phyloP scores from a whole-genome alignment of 2,888 invertebrate genomes.

The Bugula neritina region DNA sequence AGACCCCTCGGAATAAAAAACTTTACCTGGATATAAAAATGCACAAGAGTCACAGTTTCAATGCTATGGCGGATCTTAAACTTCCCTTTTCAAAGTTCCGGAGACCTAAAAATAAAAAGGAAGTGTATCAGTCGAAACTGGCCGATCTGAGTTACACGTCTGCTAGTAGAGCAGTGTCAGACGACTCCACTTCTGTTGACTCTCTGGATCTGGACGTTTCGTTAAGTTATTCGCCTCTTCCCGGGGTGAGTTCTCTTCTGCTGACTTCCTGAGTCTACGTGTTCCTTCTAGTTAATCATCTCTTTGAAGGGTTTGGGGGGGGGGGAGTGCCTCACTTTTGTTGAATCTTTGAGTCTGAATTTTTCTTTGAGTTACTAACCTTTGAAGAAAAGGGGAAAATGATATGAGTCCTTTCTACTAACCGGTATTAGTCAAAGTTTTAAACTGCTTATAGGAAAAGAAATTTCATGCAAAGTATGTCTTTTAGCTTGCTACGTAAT shows the following conservation, averaged over 20 bases:
- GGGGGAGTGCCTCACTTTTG: too few relatives aligned
- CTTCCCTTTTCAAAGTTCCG: not conserved
- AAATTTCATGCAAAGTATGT: too few relatives aligned
- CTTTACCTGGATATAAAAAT: not conserved
- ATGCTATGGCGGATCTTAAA: not conserved
- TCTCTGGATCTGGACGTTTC: not conserved
- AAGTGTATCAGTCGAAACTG: not conserved
- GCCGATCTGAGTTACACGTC: not conserved
- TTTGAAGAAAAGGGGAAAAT: too few relatives aligned
- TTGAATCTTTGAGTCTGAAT: too few relatives aligned
- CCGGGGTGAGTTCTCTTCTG: not conserved
- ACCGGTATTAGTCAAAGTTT: too few relatives aligned
- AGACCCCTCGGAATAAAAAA: not conserved
- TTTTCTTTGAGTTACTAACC: too few relatives aligned
- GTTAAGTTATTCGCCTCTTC: not conserved
- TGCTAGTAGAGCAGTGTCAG: not conserved
- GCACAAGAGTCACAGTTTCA: conserved; percentile 18
- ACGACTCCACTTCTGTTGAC: conserved; percentile 6
- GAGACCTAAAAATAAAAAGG: not conserved
- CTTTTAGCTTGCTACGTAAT: too few relatives aligned
- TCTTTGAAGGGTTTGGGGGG: too few relatives aligned
- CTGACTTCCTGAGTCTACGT: too few relatives aligned
- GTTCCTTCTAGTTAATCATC: too few relatives aligned
- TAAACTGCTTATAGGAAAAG: too few relatives aligned
- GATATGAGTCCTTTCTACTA: too few relatives aligned